Evolutionary conservation across 2,888 invertebrate genomes (phyloP), one percentile per base, ranked within the genome.

Genomic region (Drosophila vallismaia): DNA sequence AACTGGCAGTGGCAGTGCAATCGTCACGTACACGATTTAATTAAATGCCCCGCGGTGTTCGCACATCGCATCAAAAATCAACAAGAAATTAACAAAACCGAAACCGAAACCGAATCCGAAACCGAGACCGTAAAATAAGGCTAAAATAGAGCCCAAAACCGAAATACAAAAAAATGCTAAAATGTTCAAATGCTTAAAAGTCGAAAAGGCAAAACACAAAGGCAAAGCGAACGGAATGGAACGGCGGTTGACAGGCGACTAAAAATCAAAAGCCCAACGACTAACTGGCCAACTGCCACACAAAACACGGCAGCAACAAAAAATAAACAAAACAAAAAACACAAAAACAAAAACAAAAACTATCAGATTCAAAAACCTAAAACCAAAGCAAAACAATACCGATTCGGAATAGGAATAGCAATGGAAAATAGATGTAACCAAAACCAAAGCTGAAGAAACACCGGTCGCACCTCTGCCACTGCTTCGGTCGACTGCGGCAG

Each of bases 201-300:
- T 7, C 12, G 12, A 14, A 40, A n/a, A 36, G 4, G 10, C 33
- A 45, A 60, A 54, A 19, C 1, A 28, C 33, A 58, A 24, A 31
- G 12, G 28, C n/a, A 26, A 54, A 59, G 45, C 40, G 52, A 76
- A 44, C 44, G 44, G 67, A 55, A 60, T 82, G 85, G 80, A 75
- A 76, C 88, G 81, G 89, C 88, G 88, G 89, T 84, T 88, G 88
- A 88, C 88, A 83, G 79, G 87, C 89, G 88, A 89, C 89, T 89
- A 64, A 88, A 60, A 62, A 33, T 48, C 46, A 19, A 44, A 60
- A 60, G 31, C 40, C 40, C 26, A 89, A 85, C 77, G 77, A 69
- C 86, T 71, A 57, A 68, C 75, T 76, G 71, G 78, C 84, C 74
- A 75, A 72, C 67, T 60, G 66, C 62, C 57, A 53, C 58, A 71